phyloP scores from a whole-genome alignment of 2,888 invertebrate genomes.

The Junonia oenone region DNA sequence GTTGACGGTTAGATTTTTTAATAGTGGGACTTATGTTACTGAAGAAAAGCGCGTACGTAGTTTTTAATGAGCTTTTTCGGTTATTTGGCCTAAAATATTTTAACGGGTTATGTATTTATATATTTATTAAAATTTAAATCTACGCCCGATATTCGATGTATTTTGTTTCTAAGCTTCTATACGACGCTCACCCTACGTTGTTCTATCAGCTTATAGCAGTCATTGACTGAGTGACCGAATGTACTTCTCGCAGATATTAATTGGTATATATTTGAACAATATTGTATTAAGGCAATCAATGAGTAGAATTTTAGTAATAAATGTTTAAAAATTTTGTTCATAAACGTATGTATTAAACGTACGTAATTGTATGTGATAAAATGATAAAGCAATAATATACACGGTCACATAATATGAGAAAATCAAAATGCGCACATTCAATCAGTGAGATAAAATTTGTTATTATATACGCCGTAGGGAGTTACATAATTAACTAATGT shows the following conservation, averaged over 20 bases:
- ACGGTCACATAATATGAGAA: background rate
- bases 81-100: background rate
- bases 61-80: background rate
- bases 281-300: background rate
- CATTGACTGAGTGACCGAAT: background rate
- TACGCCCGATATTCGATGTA: background rate
- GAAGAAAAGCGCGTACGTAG: too few relatives aligned
- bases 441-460: background rate
- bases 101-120: background rate
- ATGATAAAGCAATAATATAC: background rate
- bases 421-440: background rate
- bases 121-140: background rate
- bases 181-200: background rate
- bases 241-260: background rate
- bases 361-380: background rate
- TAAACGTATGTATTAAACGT: background rate
- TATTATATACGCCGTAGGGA: background rate
- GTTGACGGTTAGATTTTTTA: too few relatives aligned
- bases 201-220: background rate
- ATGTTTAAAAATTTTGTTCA: background rate
- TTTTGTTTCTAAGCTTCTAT: background rate
- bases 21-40: too few relatives aligned
- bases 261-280: background rate
- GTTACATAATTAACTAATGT: background rate
- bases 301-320: background rate